phyloP scores from a whole-genome alignment of 2,888 invertebrate species.

The Gisinianus flammeolus region DNA sequence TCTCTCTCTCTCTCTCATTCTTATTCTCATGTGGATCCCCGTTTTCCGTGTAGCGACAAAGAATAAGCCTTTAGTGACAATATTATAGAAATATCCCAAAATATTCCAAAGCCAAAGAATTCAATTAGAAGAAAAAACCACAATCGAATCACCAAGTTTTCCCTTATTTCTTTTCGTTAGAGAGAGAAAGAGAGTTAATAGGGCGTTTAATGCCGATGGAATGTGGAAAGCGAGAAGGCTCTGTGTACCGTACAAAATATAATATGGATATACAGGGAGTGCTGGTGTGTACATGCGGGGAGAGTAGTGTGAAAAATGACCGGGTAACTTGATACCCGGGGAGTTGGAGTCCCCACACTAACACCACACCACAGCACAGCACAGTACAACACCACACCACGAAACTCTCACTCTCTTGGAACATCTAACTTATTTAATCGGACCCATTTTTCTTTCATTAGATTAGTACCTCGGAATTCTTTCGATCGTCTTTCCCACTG shows the following conservation, averaged over 20 bases:
- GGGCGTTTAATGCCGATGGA: too few relatives aligned
- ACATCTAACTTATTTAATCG: conserved; percentile 40
- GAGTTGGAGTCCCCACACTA: not conserved
- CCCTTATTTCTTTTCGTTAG: too few relatives aligned
- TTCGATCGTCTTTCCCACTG: not conserved
- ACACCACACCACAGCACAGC: conserved; percentile 4
- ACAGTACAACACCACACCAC: not conserved
- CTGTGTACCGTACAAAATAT: too few relatives aligned
- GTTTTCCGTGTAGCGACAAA: not conserved
- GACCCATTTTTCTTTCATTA: conserved; percentile 41
- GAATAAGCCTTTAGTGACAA: not conserved
- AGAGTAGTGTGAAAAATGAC: conserved; percentile 15
- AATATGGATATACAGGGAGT: too few relatives aligned
- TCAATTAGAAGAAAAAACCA: too few relatives aligned
- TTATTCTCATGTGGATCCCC: too few relatives aligned
- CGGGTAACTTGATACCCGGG: not conserved
- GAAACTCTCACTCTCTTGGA: not conserved
- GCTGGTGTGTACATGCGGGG: not conserved
- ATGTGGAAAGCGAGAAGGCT: not conserved
- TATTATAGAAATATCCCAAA: too few relatives aligned
- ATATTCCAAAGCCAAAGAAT: too few relatives aligned
- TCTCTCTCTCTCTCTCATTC: too few relatives aligned
- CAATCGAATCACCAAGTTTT: too few relatives aligned
- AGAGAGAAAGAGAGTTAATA: too few relatives aligned
- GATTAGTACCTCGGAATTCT: conserved; percentile 23